Evolutionary conservation across 2,797 vertebrate genomes (phyloP).

Genomic region (Hippopotamyrus pictus): DNA sequence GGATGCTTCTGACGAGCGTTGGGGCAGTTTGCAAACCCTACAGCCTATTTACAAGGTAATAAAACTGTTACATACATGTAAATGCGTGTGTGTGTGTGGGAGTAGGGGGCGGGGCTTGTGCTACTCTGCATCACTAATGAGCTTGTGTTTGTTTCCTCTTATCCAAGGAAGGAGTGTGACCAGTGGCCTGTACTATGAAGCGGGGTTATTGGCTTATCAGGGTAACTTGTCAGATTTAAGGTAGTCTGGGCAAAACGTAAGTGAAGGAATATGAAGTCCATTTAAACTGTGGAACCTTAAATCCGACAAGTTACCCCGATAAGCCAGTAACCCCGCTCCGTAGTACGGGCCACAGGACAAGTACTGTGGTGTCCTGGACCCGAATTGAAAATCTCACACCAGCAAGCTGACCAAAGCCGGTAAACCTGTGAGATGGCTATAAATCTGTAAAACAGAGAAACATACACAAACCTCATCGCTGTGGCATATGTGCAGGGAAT

Average conservation of each 20-base stretch:
- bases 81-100: not conserved
- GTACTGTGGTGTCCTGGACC: not conserved
- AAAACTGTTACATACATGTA: not conserved
- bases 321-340: too few species aligned
- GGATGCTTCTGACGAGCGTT: not conserved
- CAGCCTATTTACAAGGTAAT: not conserved
- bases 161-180: conserved; percentile 80
- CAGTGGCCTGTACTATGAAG: not conserved
- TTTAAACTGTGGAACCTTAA: too few species aligned
- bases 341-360: not conserved
- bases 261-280: too few species aligned
- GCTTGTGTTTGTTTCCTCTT: conserved; percentile 23
- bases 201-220: too few species aligned
- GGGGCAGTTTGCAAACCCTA: not conserved
- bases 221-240: not conserved
- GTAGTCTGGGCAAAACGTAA: not conserved
- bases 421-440: not conserved
- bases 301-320: too few species aligned
- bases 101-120: not conserved
- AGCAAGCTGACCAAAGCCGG: not conserved
- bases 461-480: not conserved
- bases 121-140: not conserved
- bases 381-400: not conserved
- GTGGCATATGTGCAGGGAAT: not conserved
- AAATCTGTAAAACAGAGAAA: not conserved